Percentiles rank a stretch among this genome's conserved stretches.
Evolutionary conservation across 2,888 invertebrate genomes (phyloP).

Genomic region (Syritta pipiens): DNA sequence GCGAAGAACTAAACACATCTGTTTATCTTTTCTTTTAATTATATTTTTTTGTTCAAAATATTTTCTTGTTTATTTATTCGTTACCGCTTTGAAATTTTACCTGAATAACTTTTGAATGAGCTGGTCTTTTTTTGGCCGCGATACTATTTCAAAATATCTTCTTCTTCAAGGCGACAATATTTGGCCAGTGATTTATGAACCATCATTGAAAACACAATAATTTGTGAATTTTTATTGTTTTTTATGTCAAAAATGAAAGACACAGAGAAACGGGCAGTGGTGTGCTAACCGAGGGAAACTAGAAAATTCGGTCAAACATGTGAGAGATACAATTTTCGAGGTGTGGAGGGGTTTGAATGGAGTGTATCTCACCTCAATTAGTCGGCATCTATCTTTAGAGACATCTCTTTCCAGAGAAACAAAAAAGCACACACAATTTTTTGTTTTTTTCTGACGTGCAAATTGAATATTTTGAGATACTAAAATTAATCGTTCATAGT

Average conservation of each 20-base stretch:
- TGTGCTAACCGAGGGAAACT: neutral
- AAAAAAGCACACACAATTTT: neutral
- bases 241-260: slow-evolving; percentile 4
- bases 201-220: slow-evolving; percentile 37
- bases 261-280: neutral
- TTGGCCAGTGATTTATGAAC: slow-evolving; percentile 50
- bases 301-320: slow-evolving; percentile 26
- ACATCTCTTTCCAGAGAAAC: neutral
- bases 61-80: neutral
- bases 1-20: too few relatives aligned
- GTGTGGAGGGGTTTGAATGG: neutral
- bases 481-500: slow-evolving; percentile 31
- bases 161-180: slow-evolving; percentile 11
- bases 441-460: slow-evolving; percentile 13
- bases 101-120: slow-evolving; percentile 50
- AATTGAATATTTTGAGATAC: slow-evolving; percentile 14
- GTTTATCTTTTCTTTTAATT: neutral
- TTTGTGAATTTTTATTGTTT: slow-evolving; percentile 34
- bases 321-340: slow-evolving; percentile 14
- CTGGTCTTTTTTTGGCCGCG: slow-evolving; percentile 16
- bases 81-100: slow-evolving; percentile 34
- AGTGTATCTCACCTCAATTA: slow-evolving; percentile 3
- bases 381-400: neutral
- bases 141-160: slow-evolving; percentile 36
- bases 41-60: neutral